Base-by-base conservation (phyloP, 2,888 invertebrate species). In the Bruchidius siliquastri region DNA sequence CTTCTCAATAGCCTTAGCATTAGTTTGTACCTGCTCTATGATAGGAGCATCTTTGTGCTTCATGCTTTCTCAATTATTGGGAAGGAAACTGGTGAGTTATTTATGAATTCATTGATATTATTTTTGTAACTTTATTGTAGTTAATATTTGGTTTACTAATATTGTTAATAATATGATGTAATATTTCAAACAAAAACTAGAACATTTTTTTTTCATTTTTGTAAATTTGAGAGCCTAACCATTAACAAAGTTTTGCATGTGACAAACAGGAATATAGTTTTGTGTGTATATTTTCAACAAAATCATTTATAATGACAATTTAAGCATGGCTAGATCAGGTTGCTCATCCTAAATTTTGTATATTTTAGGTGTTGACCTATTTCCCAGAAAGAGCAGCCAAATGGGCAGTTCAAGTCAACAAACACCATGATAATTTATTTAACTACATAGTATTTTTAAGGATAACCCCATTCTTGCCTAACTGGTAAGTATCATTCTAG, bases 401-500 rank as follows among this genome's bases (percentile, higher is more conserved):
- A 77, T 99, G 98, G 97, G 92, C 96, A 22, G 87, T 89, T 69
- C 92, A 94, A 85, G 96, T 98, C 74, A 88, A 91, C 68, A 94
- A 93, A 83, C 98, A 99, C 85, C 90, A 91, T 77, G 92, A 95
- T 80, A 93, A 98, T 86, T 88, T 99, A 78, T 90, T 99, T 75
- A 96, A 96, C 88, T 99, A 99, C 85, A 96, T 99, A 81, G 91
- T 99, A 83, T 99, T 99, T 87, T 89, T 99, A 79, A 91, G 99
- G 72, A 95, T 99, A 84, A 99, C 99, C 26, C 99, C 99, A 72
- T 93, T 99, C 84, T 88, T 99, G 81, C 99, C 99, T 8, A 99
- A 99, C 87, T 99, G 99, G 99, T 49, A 18, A 49, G 49, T 49
- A 49, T 49, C 18, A 30, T 8, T 30, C 30, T 8, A n/a, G n/a